These are phyloP conservation scores for Papilio glaucus DNA, from an alignment of 1,140 invertebrate genomes.

Conservation along the genomic window DNA sequence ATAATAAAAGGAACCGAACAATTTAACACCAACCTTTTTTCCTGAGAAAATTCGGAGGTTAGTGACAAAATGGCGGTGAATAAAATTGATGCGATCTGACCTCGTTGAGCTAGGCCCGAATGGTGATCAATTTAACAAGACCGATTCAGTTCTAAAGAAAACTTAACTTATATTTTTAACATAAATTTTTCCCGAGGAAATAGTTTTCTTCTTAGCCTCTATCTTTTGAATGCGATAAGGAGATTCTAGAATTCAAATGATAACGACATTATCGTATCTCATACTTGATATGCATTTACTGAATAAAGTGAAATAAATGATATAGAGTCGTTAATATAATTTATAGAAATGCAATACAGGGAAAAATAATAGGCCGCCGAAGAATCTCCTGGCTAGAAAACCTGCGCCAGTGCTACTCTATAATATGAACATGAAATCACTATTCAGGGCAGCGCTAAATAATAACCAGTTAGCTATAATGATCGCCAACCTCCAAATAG, in stretches of 20 bases:
- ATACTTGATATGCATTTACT: background rate
- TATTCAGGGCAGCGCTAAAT: too few species aligned
- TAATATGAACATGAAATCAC: too few species aligned
- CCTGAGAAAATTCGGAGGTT: background rate
- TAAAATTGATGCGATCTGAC: background rate
- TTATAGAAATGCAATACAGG: too few species aligned
- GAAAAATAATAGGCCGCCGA: too few species aligned
- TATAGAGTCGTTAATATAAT: background rate
- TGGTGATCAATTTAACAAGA: too few species aligned
- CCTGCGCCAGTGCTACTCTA: too few species aligned
- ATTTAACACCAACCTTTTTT: conserved; percentile 2
- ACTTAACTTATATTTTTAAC: too few species aligned
- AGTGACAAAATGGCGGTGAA: background rate
- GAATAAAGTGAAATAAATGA: background rate
- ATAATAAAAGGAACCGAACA: conserved; percentile 14
- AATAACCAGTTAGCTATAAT: too few species aligned
- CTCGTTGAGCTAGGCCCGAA: background rate
- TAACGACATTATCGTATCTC: background rate
- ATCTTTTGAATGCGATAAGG: background rate
- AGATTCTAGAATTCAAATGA: background rate
- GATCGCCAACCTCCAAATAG: too few species aligned
- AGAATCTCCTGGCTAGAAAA: too few species aligned
- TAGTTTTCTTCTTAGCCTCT: background rate
- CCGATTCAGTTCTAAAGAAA: background rate
- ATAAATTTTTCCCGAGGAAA: background rate